These are phyloP conservation scores for Crotalus tigris DNA, from an alignment of 2,113 vertebrate species.

Conservation along the genomic window DNA sequence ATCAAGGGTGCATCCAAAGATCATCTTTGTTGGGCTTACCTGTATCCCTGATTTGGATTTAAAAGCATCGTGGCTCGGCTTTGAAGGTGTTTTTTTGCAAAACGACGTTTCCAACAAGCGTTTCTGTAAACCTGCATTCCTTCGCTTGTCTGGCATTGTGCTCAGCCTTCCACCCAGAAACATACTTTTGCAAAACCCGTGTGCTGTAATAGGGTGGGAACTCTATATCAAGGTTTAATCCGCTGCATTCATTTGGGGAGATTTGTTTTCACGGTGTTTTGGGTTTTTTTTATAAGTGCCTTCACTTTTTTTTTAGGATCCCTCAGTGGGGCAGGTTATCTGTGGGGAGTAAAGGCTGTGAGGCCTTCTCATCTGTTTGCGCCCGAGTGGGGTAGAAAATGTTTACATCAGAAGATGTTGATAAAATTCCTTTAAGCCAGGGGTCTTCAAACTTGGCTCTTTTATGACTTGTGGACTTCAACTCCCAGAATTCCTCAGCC, in stretches of 20 bases:
- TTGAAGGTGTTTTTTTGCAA: background rate
- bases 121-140: background rate
- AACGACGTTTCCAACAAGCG: background rate
- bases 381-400: background rate
- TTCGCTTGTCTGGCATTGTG: background rate
- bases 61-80: background rate
- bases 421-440: background rate
- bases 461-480: no score
- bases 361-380: background rate
- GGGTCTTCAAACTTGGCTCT: no score
- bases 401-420: background rate
- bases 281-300: background rate
- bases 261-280: background rate
- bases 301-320: background rate
- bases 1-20: background rate
- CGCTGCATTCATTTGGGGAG: background rate
- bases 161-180: background rate
- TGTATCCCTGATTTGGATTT: background rate
- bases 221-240: background rate
- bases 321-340: background rate
- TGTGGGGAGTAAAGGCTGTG: background rate
- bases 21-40: background rate
- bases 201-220: background rate
- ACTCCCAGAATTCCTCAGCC: no score
- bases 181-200: constrained; percentile 33